Evolutionary conservation across 2,113 vertebrate genomes (phyloP).

Genomic region (Cygnus atratus): DNA sequence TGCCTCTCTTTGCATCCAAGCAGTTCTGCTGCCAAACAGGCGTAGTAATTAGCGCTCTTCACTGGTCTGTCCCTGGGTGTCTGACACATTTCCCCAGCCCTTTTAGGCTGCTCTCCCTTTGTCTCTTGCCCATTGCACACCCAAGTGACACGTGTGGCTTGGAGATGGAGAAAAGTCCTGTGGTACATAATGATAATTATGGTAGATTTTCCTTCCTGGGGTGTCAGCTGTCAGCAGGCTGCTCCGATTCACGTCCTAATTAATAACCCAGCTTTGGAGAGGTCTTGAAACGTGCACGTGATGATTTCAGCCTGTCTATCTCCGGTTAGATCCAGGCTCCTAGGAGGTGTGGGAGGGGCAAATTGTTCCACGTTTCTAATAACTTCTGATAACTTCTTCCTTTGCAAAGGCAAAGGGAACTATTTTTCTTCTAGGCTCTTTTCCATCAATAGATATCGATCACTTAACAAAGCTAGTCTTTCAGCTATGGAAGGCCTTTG

Average conservation of each 20-base stretch:
- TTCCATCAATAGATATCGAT: conserved; percentile 28
- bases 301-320: neutral
- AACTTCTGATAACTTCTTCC: neutral
- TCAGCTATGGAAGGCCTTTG: neutral
- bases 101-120: neutral
- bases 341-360: neutral
- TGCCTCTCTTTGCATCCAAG: neutral
- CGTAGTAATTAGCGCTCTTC: neutral
- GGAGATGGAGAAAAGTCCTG: neutral
- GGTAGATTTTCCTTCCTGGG: neutral
- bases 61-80: accelerated
- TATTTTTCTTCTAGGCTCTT: neutral
- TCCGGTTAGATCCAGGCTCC: neutral
- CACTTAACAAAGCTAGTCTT: conserved; percentile 8
- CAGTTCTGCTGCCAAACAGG: neutral
- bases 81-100: neutral
- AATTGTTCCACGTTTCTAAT: neutral
- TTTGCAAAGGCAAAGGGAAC: neutral
- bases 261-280: neutral
- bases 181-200: neutral
- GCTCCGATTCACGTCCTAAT: neutral
- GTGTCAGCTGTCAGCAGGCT: neutral
- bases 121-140: neutral
- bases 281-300: neutral
- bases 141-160: neutral